Conservation (phyloP, 2,888 invertebrate species). For the Crossocerus cetratus region DNA sequence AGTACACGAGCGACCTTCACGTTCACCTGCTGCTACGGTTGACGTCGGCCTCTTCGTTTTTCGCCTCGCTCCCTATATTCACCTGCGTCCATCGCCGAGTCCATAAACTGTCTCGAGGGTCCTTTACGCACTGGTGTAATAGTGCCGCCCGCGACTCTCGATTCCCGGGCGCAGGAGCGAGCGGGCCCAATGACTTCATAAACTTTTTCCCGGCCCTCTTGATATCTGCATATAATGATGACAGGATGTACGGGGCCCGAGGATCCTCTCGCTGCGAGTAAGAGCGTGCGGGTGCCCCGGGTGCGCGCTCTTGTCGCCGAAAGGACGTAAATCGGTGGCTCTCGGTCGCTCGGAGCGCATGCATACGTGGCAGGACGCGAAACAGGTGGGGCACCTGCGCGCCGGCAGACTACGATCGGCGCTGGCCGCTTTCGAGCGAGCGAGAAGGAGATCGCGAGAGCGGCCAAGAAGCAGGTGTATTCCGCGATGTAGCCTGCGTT, state of each 20-base stretch:
- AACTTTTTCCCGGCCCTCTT: conserved; percentile 28
- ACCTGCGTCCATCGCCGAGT: conserved; percentile 27
- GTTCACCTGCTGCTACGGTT: conserved; percentile 44
- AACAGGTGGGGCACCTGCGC: conserved; percentile 76
- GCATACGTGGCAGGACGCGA: conserved; percentile 52
- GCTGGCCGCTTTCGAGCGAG: conserved; percentile 60
- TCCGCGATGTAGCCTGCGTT: conserved; percentile 69
- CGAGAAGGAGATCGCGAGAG: conserved; percentile 16
- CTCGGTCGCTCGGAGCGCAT: conserved; percentile 23
- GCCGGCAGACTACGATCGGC: conserved; percentile 18
- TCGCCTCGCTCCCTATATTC: conserved; percentile 31
- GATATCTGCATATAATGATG: conserved; percentile 48
- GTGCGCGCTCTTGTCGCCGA: conserved; percentile 26
- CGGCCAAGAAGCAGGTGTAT: conserved; percentile 67
- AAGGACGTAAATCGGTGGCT: conserved; percentile 57
- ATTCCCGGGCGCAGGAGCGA: neutral
- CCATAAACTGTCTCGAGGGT: conserved; percentile 2
- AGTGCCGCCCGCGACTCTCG: neutral
- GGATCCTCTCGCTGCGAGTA: conserved; percentile 15
- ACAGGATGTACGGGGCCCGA: conserved; percentile 12
- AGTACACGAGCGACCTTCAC: conserved; percentile 47
- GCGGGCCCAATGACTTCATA: conserved; percentile 36
- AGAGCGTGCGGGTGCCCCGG: conserved; percentile 7
- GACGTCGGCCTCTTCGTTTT: conserved; percentile 19
- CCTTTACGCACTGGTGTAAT: neutral